A percentile compares a stretch with the other conserved stretches of the same genome.
phyloP scores from a whole-genome alignment of 2,888 invertebrate genomes.

The Drosophila eohydei region DNA sequence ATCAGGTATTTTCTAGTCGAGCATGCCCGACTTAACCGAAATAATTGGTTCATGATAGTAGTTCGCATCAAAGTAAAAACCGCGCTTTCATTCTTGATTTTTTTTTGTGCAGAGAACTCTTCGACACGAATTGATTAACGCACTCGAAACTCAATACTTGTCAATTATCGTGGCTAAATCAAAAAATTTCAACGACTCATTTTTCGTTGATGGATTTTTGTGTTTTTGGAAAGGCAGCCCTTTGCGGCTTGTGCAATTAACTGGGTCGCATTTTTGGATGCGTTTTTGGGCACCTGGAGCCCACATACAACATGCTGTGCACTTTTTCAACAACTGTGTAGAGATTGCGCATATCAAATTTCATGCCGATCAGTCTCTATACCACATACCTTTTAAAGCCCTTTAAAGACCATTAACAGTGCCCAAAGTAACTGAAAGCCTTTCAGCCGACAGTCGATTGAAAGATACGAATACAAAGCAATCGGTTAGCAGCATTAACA shows the following conservation, averaged over 20 bases:
- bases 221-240: constrained; percentile 38
- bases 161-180: constrained; percentile 53
- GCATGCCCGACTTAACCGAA: neutral
- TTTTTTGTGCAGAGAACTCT: constrained; percentile 6
- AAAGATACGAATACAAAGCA: constrained; percentile 51
- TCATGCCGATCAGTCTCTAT: constrained; percentile 47
- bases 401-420: constrained; percentile 72
- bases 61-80: neutral
- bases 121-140: constrained; percentile 34
- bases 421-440: constrained; percentile 62
- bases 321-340: constrained; percentile 66
- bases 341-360: constrained; percentile 64
- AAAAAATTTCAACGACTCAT: constrained; percentile 35
- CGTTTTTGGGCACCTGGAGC: constrained; percentile 13
- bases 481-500: constrained; percentile 45
- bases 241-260: constrained; percentile 72
- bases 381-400: constrained; percentile 72
- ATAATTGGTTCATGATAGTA: neutral
- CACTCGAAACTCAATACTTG: constrained; percentile 49
- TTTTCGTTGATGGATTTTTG: constrained; percentile 15
- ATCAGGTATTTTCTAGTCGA: neutral
- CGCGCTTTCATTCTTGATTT: constrained; percentile 8
- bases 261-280: constrained; percentile 36
- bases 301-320: constrained; percentile 61
- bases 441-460: constrained; percentile 39